Evolutionary conservation across 2,797 vertebrate species (phyloP).

Genomic region (Squalus acanthias): DNA sequence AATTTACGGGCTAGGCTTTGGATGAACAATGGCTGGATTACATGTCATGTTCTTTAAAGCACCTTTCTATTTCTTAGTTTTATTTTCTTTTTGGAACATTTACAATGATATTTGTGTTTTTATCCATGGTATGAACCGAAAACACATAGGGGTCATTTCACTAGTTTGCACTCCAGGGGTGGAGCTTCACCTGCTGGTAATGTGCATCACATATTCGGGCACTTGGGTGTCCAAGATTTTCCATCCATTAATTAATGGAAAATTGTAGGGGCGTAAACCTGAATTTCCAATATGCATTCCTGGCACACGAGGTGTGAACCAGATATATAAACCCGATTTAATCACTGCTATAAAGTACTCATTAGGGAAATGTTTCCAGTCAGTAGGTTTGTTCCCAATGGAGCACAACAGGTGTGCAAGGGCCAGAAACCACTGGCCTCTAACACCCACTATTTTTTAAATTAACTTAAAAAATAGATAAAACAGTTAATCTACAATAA

Average conservation of each 20-base stretch:
- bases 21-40: neutral
- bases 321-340: neutral
- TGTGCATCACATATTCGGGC: neutral
- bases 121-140: neutral
- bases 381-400: neutral
- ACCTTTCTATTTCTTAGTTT: no score
- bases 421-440: neutral
- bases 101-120: neutral
- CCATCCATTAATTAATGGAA: slow-evolving; percentile 5
- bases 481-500: neutral
- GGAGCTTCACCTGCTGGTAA: neutral
- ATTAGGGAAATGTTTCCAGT: slow-evolving; percentile 26
- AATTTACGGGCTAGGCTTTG: neutral
- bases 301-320: neutral
- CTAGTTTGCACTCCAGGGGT: neutral
- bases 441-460: slow-evolving; percentile 19
- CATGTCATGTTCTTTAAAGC: no score
- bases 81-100: no score
- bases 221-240: neutral
- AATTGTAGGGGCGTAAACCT: neutral
- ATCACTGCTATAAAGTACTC: slow-evolving; percentile 1
- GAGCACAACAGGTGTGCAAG: neutral
- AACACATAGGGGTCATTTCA: neutral
- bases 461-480: neutral
- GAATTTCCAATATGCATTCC: neutral